Evolutionary conservation across 23 tunicate genomes (phyloP).

Genomic region (Ascidia mentula): DNA sequence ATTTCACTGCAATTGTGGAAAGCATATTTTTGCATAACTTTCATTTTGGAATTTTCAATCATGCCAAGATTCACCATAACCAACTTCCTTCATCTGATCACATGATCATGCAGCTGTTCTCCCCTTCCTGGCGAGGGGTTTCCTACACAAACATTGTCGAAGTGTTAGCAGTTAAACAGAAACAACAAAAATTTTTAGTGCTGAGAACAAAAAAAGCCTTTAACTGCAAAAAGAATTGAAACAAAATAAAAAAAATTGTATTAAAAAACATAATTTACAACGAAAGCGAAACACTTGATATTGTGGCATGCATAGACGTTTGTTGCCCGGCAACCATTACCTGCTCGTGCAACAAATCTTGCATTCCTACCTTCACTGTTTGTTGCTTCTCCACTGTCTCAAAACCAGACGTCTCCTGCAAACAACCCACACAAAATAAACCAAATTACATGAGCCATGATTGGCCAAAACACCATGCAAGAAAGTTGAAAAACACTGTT

Average conservation of each 20-base stretch:
- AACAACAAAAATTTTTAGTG: not conserved
- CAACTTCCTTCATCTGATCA: slow-evolving; percentile 10
- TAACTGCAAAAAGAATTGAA: not conserved
- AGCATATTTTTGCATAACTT: too few species aligned
- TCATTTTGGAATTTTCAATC: too few species aligned
- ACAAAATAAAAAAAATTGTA: not conserved
- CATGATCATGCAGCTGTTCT: slow-evolving; percentile 45
- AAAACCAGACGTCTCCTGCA: not conserved
- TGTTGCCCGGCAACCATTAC: not conserved
- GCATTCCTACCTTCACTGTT: slow-evolving; percentile 45
- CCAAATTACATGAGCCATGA: not conserved
- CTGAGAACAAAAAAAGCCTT: not conserved
- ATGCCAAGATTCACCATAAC: too few species aligned
- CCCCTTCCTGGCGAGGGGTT: slow-evolving; percentile 23
- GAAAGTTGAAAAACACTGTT: not conserved
- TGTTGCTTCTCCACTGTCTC: slow-evolving; percentile 42
- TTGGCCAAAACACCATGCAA: not conserved
- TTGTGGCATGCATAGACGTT: not conserved
- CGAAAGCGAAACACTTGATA: too few species aligned
- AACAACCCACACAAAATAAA: not conserved
- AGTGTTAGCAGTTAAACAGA: not conserved
- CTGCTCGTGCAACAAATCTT: slow-evolving; percentile 83
- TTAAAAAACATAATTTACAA: not conserved
- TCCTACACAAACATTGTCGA: slow-evolving; percentile 13
- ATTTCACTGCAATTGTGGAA: too few species aligned